phyloP scores from a whole-genome alignment of 2,888 invertebrate species.

The Hemistola chrysoprasaria region DNA sequence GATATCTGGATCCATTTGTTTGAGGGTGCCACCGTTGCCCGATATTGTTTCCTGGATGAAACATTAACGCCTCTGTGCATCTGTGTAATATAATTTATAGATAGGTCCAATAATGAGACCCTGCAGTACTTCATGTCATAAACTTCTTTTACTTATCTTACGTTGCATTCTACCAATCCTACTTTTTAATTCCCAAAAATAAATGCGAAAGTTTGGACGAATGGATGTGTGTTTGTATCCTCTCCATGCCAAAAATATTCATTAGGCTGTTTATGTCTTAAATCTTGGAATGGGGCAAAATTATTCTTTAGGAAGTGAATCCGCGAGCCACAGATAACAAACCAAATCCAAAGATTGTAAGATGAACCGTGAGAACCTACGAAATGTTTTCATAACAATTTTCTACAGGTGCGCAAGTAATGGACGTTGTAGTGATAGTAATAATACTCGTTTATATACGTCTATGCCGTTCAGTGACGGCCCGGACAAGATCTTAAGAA shows the following conservation, averaged over 20 bases:
- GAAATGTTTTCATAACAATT: constrained; percentile 61
- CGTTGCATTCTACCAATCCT: too few species aligned
- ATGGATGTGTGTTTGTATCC: too few species aligned
- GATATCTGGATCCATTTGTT: constrained; percentile 22
- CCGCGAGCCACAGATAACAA: too few species aligned
- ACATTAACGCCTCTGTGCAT: constrained; percentile 31
- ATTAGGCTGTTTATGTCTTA: too few species aligned
- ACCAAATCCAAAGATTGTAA: too few species aligned
- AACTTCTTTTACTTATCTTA: too few species aligned
- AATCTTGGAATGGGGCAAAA: too few species aligned
- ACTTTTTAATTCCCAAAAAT: too few species aligned
- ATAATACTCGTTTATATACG: background rate
- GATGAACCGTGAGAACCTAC: constrained; percentile 50
- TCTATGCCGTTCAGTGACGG: constrained; percentile 2
- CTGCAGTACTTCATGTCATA: too few species aligned
- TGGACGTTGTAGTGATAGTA: constrained; percentile 5
- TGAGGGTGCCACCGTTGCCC: constrained; percentile 20
- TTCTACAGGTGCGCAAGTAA: constrained; percentile 22
- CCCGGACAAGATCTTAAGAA: constrained; percentile 11
- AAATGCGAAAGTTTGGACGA: too few species aligned
- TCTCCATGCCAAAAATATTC: too few species aligned
- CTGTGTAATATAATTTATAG: constrained; percentile 26
- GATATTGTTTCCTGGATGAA: constrained; percentile 32
- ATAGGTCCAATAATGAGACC: constrained; percentile 4
- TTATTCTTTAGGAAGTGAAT: too few species aligned